A percentile compares a stretch with the other conserved stretches of the same genome.
phyloP scores from a whole-genome alignment of 2,888 invertebrate species.

The Hypomecis punctinalis region DNA sequence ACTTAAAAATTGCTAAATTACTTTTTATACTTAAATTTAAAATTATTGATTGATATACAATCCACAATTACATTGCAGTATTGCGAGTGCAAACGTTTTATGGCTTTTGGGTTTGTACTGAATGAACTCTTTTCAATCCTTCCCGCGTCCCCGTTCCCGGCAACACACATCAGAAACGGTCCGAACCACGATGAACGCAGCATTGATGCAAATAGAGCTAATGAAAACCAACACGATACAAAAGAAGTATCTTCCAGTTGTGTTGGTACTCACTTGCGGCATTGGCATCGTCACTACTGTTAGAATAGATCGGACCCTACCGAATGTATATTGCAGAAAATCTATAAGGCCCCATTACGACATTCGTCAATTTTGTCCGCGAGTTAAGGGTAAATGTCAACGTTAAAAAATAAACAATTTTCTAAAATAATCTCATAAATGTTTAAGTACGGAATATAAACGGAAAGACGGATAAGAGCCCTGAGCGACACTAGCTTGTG shows the following conservation, averaged over 20 bases:
- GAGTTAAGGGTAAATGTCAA: not conserved
- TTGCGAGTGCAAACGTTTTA: constrained; percentile 68
- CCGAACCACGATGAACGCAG: no score
- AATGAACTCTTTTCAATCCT: constrained; percentile 44
- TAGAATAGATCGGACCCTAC: not conserved
- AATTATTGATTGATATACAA: constrained; percentile 58
- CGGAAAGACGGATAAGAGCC: constrained; percentile 12
- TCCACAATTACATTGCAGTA: constrained; percentile 77
- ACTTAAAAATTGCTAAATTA: constrained; percentile 61
- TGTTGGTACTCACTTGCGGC: no score
- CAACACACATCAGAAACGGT: no score
- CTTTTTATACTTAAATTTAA: constrained; percentile 35
- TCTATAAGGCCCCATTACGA: not conserved
- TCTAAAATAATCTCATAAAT: constrained; percentile 47
- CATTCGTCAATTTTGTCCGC: not conserved
- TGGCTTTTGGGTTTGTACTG: constrained; percentile 80
- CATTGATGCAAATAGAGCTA: no score
- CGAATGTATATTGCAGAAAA: constrained; percentile 8
- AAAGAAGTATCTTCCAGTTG: no score
- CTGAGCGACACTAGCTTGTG: constrained; percentile 6
- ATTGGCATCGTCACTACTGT: no score
- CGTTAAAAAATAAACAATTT: constrained; percentile 22
- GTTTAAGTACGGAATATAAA: constrained; percentile 58
- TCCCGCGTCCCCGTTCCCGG: not conserved
- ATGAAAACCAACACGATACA: no score